Base-by-base conservation (phyloP, 2,888 invertebrate genomes). In the Macrophya alboannulata region DNA sequence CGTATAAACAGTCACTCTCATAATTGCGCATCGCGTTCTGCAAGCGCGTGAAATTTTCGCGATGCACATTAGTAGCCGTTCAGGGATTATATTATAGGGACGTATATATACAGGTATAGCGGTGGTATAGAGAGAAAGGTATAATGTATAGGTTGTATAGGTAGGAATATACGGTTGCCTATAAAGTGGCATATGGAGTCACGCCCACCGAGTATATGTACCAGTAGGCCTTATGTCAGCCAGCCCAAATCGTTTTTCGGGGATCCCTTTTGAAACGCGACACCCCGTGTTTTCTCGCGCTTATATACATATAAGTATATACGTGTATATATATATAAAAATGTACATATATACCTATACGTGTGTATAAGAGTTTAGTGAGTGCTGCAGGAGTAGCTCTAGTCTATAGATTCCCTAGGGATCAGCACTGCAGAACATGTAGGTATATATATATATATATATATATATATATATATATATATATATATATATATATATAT, bases 321-420 rank as follows among this genome's bases (percentile, higher is more conserved):
- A 21, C 40, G 15, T 15, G 21, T 45, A 48, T 59, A 8, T 8
- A n/a, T 17, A 51, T 9, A 8, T 48, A 51, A 4, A n/a, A n/a
- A 62, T 37, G 55, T 76, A 37, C 31, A 43, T n/a, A 81, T 25
- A 85, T 2, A 40, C 25, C 31, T 25, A n/a, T n/a, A n/a, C n/a
- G n/a, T n/a, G 10, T 65, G 25, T 68, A 65, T 37, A 48, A 37
- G 68, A 59, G 71, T 84, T 84, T 76, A 85, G 85, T 84, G 85
- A 81, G 82, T 51, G 48, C 43, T 59, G 37, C 74, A 74, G 31
- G 45, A 81, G 85, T 81, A 31, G 31, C 1, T 1, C 76, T 86
- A 65, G 83, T 72, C 72, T 43, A 76, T 25, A 31, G 76, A 77
- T 77, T 55, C 76, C 76, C 76, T 31, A 43, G 51, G 87, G 87